phyloP scores from a whole-genome alignment of 2,113 vertebrate species.

The Chlamydotis undulata region DNA sequence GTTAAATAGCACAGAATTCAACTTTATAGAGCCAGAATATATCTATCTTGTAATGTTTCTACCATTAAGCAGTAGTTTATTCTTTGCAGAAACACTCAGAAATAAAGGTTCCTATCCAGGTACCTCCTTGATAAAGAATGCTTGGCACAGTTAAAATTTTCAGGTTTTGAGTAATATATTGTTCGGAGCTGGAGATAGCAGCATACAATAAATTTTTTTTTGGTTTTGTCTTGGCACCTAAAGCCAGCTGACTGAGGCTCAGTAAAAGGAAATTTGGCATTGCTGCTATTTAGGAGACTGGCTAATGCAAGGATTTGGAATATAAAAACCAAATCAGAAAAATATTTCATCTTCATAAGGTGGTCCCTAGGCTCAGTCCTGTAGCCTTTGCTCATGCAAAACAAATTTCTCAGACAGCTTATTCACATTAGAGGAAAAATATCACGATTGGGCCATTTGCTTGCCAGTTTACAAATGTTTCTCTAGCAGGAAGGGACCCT shows the following conservation, averaged over 20 bases:
- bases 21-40: not conserved
- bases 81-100: slow-evolving; percentile 55
- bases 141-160: slow-evolving; percentile 65
- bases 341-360: slow-evolving; percentile 22
- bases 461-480: not conserved
- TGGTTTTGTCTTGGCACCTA: slow-evolving; percentile 46
- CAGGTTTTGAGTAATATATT: slow-evolving; percentile 55
- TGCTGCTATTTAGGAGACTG: slow-evolving; percentile 14
- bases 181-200: slow-evolving; percentile 54
- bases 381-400: not conserved
- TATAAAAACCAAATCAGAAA: slow-evolving; percentile 20
- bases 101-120: slow-evolving; percentile 41
- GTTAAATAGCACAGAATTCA: slow-evolving; percentile 13
- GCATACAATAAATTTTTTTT: slow-evolving; percentile 18
- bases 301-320: slow-evolving; percentile 36
- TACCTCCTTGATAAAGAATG: slow-evolving; percentile 72
- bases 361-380: not conserved
- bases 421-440: not conserved
- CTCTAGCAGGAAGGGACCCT: not conserved
- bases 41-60: not conserved
- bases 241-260: slow-evolving; percentile 26
- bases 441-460: not conserved
- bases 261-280: slow-evolving; percentile 46
- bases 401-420: not conserved
- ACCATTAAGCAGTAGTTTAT: slow-evolving; percentile 37